Conservation (phyloP, 2,113 vertebrate species). For the Planiliza haematocheilus region DNA sequence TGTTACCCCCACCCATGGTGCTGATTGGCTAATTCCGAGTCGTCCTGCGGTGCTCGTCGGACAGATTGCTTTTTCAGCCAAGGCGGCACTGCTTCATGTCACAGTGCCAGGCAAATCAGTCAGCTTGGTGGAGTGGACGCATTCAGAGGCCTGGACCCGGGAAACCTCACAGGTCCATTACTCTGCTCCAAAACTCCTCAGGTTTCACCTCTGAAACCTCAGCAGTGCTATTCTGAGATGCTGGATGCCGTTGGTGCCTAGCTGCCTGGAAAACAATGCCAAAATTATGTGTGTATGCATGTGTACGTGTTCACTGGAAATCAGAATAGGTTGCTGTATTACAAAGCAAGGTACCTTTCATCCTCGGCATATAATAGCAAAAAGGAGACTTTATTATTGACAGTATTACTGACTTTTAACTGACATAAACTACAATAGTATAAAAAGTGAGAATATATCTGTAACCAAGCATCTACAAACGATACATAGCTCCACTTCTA, state of each 20-base stretch:
- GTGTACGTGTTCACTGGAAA: constrained; percentile 4
- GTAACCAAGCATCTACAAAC: neutral
- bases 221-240: constrained; percentile 63
- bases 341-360: no score
- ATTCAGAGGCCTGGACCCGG: neutral
- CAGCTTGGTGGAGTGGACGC: constrained; percentile 13
- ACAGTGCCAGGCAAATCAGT: neutral
- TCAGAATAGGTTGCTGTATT: no score
- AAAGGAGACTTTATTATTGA: neutral
- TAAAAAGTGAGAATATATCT: neutral
- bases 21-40: no score
- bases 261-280: constrained; percentile 47
- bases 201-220: constrained; percentile 64
- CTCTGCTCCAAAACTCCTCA: constrained; percentile 31
- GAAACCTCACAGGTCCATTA: constrained; percentile 44
- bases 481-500: constrained; percentile 23
- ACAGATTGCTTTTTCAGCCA: no score
- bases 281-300: constrained; percentile 10
- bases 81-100: no score
- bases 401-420: no score
- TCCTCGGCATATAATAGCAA: neutral
- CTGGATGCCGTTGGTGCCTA: constrained; percentile 33
- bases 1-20: no score
- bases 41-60: no score
- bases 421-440: no score